Evolutionary conservation across 2,113 vertebrate genomes (phyloP).

Genomic region (Himantopus leucocephalus): DNA sequence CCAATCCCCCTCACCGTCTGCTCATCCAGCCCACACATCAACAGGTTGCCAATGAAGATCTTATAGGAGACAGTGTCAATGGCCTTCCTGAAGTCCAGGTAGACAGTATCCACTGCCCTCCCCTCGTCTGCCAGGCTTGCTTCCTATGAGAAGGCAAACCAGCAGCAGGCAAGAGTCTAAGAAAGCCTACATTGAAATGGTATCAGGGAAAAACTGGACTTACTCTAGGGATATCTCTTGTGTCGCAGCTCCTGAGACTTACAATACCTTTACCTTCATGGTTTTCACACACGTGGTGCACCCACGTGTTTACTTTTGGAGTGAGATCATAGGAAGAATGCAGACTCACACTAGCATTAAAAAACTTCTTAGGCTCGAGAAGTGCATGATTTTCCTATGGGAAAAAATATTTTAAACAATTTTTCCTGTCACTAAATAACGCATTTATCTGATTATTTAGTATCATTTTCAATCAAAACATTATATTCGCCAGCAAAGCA

Average conservation of each 20-base stretch:
- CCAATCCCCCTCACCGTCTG: neutral
- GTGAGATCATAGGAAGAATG: neutral
- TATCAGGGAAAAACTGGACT: neutral
- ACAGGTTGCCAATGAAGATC: neutral
- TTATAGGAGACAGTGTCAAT: neutral
- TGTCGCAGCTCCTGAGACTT: neutral
- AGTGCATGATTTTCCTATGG: slow-evolving; percentile 50
- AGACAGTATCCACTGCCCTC: neutral
- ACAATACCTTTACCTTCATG: neutral
- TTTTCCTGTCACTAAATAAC: slow-evolving; percentile 52
- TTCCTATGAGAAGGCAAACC: neutral
- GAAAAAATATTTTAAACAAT: slow-evolving; percentile 39
- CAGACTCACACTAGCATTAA: neutral
- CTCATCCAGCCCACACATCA: neutral
- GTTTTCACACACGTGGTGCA: neutral
- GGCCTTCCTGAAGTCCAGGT: neutral
- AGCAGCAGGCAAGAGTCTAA: neutral
- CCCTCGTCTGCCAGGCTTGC: neutral
- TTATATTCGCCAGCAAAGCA: neutral
- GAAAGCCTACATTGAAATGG: neutral
- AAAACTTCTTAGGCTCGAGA: neutral
- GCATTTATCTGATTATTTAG: slow-evolving; percentile 52
- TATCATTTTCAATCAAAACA: slow-evolving; percentile 65
- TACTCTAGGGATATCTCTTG: neutral
- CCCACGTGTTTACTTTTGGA: neutral